Conservation (phyloP, 2,113 vertebrate species). For the Rhodinocichla rosea region DNA sequence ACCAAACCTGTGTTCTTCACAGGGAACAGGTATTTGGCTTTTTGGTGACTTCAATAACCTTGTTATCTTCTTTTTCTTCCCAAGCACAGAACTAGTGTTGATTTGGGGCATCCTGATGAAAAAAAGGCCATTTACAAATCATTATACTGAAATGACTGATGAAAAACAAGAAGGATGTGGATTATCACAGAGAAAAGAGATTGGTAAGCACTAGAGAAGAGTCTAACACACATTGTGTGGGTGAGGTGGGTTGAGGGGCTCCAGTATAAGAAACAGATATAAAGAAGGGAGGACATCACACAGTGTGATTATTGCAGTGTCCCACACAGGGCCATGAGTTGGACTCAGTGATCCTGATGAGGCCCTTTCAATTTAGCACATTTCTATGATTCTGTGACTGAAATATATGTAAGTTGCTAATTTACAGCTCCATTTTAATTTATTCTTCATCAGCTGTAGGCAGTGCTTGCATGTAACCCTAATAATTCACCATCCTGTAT, state of each 20-base stretch:
- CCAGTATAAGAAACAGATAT: not conserved
- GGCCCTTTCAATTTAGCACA: not conserved
- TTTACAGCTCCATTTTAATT: not conserved
- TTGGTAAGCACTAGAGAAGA: not conserved
- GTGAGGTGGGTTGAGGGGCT: not conserved
- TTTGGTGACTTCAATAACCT: not conserved
- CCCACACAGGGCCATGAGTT: not conserved
- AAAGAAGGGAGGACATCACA: not conserved
- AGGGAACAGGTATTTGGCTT: not conserved
- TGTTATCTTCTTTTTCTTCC: not conserved
- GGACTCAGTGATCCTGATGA: not conserved
- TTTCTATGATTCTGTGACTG: not conserved
- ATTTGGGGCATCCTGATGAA: not conserved
- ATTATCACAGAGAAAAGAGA: not conserved
- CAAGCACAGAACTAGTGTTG: not conserved
- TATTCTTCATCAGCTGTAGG: not conserved
- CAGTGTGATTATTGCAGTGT: fast-evolving
- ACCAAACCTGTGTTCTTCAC: not conserved
- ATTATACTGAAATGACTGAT: not conserved
- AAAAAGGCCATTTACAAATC: not conserved
- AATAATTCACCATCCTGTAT: not conserved
- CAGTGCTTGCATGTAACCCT: not conserved
- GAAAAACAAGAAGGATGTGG: not conserved
- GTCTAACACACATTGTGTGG: not conserved
- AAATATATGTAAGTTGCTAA: not conserved